Evolutionary conservation across 1,140 invertebrate genomes (phyloP).

Genomic region (Bicyclus anynana): DNA sequence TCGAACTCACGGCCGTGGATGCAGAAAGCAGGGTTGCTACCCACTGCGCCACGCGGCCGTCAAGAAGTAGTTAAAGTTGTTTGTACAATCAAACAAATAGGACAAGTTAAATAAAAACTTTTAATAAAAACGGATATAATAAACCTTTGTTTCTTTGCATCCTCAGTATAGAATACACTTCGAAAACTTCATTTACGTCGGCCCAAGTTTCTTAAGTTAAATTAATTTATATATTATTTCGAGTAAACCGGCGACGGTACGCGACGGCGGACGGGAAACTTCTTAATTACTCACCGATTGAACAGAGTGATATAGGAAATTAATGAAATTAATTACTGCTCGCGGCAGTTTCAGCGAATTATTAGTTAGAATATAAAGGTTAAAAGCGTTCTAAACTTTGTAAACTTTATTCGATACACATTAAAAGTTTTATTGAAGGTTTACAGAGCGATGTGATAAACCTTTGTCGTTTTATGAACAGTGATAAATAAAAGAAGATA

Average conservation of each 20-base stretch:
- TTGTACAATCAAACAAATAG: too few relatives aligned
- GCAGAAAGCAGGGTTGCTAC: too few relatives aligned
- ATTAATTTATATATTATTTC: neutral
- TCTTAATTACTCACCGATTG: constrained; percentile 12
- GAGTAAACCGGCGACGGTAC: neutral
- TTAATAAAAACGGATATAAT: neutral
- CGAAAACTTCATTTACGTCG: neutral
- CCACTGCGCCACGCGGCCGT: too few relatives aligned
- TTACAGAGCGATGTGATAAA: too few relatives aligned
- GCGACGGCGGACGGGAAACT: constrained; percentile 6
- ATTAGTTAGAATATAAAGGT: neutral
- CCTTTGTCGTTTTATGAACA: too few relatives aligned
- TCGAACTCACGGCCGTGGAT: too few relatives aligned
- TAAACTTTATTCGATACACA: too few relatives aligned
- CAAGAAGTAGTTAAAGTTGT: too few relatives aligned
- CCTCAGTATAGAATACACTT: neutral
- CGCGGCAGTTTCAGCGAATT: constrained; percentile 8
- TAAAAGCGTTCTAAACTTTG: neutral
- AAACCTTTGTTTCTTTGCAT: neutral
- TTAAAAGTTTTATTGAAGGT: too few relatives aligned
- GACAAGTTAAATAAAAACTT: too few relatives aligned
- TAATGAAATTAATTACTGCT: constrained; percentile 17
- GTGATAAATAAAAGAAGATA: too few relatives aligned
- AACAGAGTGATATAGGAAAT: constrained; percentile 17
- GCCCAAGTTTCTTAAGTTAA: neutral